phyloP scores from a whole-genome alignment of 2,113 vertebrate genomes.

The Phrynosoma platyrhinos region DNA sequence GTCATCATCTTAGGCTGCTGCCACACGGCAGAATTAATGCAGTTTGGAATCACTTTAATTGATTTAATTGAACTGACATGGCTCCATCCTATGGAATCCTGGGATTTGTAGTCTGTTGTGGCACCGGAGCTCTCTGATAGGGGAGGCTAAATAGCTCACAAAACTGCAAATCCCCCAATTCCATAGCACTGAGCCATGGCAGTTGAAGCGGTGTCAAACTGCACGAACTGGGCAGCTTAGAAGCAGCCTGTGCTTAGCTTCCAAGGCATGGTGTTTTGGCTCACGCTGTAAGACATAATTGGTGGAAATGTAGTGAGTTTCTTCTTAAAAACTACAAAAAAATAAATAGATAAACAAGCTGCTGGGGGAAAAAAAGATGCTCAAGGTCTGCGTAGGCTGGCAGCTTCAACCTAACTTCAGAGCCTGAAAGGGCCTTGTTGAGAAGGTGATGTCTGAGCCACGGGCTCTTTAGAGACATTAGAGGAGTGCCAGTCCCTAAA shows the following conservation, averaged over 20 bases:
- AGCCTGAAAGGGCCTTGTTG: background rate
- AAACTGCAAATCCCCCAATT: too few relatives aligned
- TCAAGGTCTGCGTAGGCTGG: too few relatives aligned
- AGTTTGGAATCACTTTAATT: too few relatives aligned
- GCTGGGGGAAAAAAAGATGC: background rate
- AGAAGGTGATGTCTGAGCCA: background rate
- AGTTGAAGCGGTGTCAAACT: too few relatives aligned
- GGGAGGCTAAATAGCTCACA: too few relatives aligned
- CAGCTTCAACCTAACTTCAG: background rate
- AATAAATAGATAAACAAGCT: background rate
- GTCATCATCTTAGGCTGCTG: background rate
- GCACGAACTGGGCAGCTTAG: background rate
- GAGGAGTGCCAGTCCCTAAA: background rate
- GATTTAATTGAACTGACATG: too few relatives aligned
- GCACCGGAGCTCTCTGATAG: too few relatives aligned
- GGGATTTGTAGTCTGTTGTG: too few relatives aligned
- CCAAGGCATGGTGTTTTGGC: background rate
- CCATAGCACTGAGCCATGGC: too few relatives aligned
- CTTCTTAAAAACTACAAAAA: background rate
- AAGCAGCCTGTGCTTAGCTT: background rate
- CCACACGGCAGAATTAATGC: background rate
- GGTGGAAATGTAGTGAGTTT: too few relatives aligned
- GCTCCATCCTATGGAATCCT: too few relatives aligned
- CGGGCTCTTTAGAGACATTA: background rate
- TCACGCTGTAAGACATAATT: background rate